A percentile compares a stretch with the other conserved stretches of the same genome.
phyloP scores from a whole-genome alignment of 2,888 invertebrate genomes.

The Pseudococcus longispinus region DNA sequence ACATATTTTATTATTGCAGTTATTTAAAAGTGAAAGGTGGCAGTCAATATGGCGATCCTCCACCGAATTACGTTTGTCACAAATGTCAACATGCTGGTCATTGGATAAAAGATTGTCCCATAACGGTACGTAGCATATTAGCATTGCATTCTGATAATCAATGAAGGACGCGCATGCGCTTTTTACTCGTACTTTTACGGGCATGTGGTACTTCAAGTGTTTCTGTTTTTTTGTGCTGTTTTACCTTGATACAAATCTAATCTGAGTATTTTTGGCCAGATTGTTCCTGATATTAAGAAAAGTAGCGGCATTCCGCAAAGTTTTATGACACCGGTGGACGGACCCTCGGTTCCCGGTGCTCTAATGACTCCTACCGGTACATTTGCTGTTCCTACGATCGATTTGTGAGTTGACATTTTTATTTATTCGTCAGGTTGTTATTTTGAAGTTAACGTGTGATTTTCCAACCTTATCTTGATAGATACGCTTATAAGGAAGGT shows the following conservation, averaged over 20 bases:
- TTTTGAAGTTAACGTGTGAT: not conserved
- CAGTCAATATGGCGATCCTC: conserved; percentile 87
- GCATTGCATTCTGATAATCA: not conserved
- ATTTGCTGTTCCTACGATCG: conserved; percentile 87
- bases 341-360: conserved; percentile 86
- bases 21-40: conserved; percentile 88
- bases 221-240: not conserved
- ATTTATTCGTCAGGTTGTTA: not conserved
- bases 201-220: not conserved
- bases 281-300: conserved; percentile 72
- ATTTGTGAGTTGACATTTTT: conserved; percentile 71
- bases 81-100: conserved; percentile 95
- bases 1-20: conserved; percentile 67
- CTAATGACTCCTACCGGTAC: conserved; percentile 88
- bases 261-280: conserved; percentile 34
- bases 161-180: not conserved
- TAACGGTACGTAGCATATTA: conserved; percentile 49
- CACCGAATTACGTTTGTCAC: conserved; percentile 90
- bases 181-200: not conserved
- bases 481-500: conserved; percentile 80
- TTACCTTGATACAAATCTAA: not conserved
- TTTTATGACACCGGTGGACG: conserved; percentile 93
- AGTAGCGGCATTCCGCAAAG: conserved; percentile 97
- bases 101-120: conserved; percentile 91
- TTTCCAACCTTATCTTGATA: conserved; percentile 61